phyloP scores from a whole-genome alignment of 2,797 vertebrate genomes.

The Vireo griseus region DNA sequence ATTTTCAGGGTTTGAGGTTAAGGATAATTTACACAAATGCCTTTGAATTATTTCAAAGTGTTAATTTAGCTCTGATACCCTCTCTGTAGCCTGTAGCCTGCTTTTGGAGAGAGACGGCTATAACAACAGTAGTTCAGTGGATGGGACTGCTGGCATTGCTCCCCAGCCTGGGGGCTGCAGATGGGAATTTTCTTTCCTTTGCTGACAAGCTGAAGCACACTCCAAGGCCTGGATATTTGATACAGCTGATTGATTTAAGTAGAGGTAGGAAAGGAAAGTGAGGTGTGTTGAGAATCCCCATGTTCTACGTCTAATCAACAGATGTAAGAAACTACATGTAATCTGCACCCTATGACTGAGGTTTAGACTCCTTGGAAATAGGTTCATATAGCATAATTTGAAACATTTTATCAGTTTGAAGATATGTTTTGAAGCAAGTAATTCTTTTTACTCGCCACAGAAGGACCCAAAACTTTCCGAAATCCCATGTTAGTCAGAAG shows the following conservation, averaged over 20 bases:
- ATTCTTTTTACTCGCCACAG: not conserved
- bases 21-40: not conserved
- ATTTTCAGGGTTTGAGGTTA: not conserved
- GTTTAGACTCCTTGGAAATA: not conserved
- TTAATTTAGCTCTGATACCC: not conserved
- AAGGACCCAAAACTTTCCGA: not conserved
- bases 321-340: not conserved
- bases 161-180: rapidly evolving
- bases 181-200: not conserved
- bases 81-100: rapidly evolving
- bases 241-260: not conserved
- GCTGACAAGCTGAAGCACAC: not conserved
- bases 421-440: not conserved
- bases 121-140: not conserved
- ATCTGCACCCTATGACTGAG: not conserved
- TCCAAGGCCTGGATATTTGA: not conserved
- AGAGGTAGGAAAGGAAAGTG: not conserved
- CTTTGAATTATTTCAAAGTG: not conserved
- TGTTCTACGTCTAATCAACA: not conserved
- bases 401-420: not conserved
- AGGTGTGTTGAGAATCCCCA: not conserved
- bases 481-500: not conserved
- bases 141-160: not conserved
- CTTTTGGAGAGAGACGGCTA: not conserved
- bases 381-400: not conserved